Base-by-base conservation (phyloP, 2,113 vertebrate species). In the Raja brachyura region DNA sequence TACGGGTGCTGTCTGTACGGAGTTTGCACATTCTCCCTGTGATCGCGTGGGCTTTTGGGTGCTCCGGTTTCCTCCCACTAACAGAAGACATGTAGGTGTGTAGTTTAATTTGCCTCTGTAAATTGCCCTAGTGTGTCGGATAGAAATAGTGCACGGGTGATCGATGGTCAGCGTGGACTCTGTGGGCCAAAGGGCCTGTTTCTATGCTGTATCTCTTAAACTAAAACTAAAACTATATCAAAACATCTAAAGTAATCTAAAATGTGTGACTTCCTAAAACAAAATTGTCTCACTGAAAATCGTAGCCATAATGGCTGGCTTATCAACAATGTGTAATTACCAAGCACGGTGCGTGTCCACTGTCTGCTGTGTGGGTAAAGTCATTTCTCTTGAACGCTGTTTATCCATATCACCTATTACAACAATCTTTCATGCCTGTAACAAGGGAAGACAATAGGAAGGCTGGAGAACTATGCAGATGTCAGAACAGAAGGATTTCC, bases 391-490 rank as follows among this genome's bases (percentile, higher is more conserved):
- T 73, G 66, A 92, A 73, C 66, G 73, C 48, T 92, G 90, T 73
- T 92, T 73, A 92, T 20, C 66, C 66, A 73, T 92, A 73, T 73
- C 68, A 70, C 90, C 68, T 70, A 73, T 73, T 92, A 68, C 90
- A 92, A 54, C 90, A 92, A 92, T 92, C 90, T 92, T 92, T 92
- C 90, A 92, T 54, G 70, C 66, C 68, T 73, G 68, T 74, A 92
- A 92, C 90, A 92, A 92, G 90, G 18, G 22, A 48, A 54, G 76
- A 93, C 68, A 63, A 59, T 39, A 68, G 56, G n/a, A 68, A 94
- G 96, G 95, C 95, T 85, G 95, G 94, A 96, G 95, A 96, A 96
- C 93, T 93, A 63, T 74, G 31, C 61, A 93, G 66, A 94, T 93
- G 56, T 95, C 94, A 94, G 93, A 94, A 93, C 94, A 94, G 94